Base-by-base conservation (phyloP, 2,888 invertebrate species). In the Cantharis lateralis region DNA sequence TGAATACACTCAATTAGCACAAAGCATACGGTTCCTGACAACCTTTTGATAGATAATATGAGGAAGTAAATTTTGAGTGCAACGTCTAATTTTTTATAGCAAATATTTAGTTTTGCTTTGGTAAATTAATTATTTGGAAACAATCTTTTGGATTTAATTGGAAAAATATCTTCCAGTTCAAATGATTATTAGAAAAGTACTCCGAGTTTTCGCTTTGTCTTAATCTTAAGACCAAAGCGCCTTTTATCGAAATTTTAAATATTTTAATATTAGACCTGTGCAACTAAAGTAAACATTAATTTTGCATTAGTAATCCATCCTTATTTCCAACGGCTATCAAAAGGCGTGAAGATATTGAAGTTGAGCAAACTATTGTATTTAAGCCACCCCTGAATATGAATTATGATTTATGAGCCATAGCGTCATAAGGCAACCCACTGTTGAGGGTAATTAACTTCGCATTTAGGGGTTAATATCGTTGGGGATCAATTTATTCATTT, bases 361-460 rank as follows among this genome's bases (percentile, higher is more conserved):
- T 76, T 72, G 82, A 78, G 79, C 77, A 79, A 79, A 77, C 77
- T 76, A 80, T 81, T 82, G 82, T 80, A 78, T 79, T 70, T 74
- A 70, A 72, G 72, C 80, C 79, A 76, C 81, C 81, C 80, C 80
- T 77, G 78, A 75, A 79, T 86, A 87, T 87, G 87, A 87, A 87
- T 87, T 87, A 87, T 87, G 87, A 87, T 87, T 87, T 87, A 87
- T 87, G 85, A 85, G 85, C 82, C 85, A 83, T 84, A 83, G 83
- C 84, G 84, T 84, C 84, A 84, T 85, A 84, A 86, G 84, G 86
- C 85, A 85, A 86, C 86, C 48, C 87, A 86, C 86, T 86, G 87
- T 87, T 87, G 85, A 82, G 87, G 87, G 87, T 87, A 87, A 87
- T 87, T 87, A 87, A 87, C 87, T 86, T 85, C 84, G 82, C 84